Base-by-base conservation (phyloP, 2,888 invertebrate species). In the Eupeodes luniger region DNA sequence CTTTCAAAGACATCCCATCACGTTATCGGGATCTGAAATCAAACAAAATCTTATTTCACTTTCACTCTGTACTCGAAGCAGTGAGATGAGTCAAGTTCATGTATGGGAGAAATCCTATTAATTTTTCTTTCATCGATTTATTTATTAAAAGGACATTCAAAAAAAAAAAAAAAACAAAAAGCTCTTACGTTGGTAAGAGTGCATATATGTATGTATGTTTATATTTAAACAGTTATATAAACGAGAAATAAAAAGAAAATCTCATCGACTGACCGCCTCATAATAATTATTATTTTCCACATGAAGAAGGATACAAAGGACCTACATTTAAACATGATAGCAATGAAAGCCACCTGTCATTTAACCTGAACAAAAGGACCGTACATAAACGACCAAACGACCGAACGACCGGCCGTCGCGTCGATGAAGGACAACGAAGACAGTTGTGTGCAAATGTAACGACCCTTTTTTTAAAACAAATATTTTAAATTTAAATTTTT, bases 261-360 rank as follows among this genome's bases (percentile, higher is more conserved):
- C 70, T 62, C 81, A 81, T 85, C 76, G 83, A 57, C 80, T 83
- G 87, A 87, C 87, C 87, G 74, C 80, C 83, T 87, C 83, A 77
- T 87, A 83, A 77, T 83, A 87, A 83, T 87, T 87, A 87, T 87
- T 87, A 87, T 83, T 87, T 87, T 87, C 87, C 87, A 67, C 87
- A 83, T 87, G 83, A 83, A 72, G 80, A 67, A 66, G 62, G 79
- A 55, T 51, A 76, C 69, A 86, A 86, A 82, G 82, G 70, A 70
- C 64, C 14, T 64, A 64, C 55, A 75, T 61, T 49, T 72, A 49
- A 51, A 59, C 44, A 61, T 40, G 76, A 61, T 61, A 72, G 83
- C 72, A 87, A 83, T 80, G 83, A 87, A 87, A 83, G 87, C 76
- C 87, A 87, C 87, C 87, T 87, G 87, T 87, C 87, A 87, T 83